A percentile compares a stretch with the other conserved stretches of the same genome.
phyloP scores from a whole-genome alignment of 2,797 vertebrate genomes.

The Antennarius maculatus region DNA sequence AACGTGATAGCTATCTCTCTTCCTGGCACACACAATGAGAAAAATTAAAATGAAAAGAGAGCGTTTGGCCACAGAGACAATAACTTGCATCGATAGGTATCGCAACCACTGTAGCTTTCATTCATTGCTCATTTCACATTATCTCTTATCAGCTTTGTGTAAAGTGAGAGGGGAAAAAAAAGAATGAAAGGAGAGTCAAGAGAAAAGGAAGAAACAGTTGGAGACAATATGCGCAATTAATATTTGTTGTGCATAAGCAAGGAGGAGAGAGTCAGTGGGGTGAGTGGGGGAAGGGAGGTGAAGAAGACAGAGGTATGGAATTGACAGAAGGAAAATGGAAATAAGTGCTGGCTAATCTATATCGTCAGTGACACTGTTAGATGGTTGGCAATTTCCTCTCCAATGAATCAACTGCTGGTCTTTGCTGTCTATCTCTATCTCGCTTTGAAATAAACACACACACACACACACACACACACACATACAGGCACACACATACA shows the following conservation, averaged over 20 bases:
- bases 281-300: conserved; percentile 7
- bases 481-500: conserved; percentile 28
- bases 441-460: conserved; percentile 33
- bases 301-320: conserved; percentile 43
- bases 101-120: conserved; percentile 35
- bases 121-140: conserved; percentile 42
- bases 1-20: conserved; percentile 35
- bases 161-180: conserved; percentile 1
- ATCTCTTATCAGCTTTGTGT: conserved; percentile 45
- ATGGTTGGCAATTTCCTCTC: conserved; percentile 85
- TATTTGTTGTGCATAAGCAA: background rate
- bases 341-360: conserved; percentile 77
- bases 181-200: too few species aligned
- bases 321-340: conserved; percentile 71
- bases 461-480: conserved; percentile 33
- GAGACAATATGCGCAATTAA: background rate
- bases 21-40: conserved; percentile 30
- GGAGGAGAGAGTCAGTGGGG: conserved; percentile 2
- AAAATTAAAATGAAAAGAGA: conserved; percentile 52
- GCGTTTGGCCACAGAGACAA: conserved; percentile 45
- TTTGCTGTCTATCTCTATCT: conserved; percentile 70
- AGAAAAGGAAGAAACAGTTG: conserved; percentile 4
- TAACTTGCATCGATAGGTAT: conserved; percentile 56
- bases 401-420: conserved; percentile 81
- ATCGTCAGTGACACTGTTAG: conserved; percentile 76